Percentiles rank a stretch among this genome's conserved stretches.
These are phyloP conservation scores for Gymnoscopelus braueri DNA, from an alignment of 2,797 vertebrate species.

Conservation along the genomic window DNA sequence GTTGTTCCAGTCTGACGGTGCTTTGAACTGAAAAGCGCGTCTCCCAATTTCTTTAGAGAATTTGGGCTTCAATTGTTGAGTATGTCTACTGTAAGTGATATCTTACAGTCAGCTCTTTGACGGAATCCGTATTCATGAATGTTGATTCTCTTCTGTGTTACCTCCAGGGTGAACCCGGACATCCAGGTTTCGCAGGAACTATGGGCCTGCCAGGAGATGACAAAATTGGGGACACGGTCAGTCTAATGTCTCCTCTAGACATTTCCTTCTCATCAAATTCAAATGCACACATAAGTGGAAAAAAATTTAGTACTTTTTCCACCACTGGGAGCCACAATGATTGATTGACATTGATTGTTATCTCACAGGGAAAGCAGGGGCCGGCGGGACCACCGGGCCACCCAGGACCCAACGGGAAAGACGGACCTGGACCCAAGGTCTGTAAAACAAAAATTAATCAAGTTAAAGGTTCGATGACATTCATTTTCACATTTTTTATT, in stretches of 20 bases:
- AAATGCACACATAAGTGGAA: too few relatives aligned
- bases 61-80: too few relatives aligned
- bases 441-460: conserved; percentile 32
- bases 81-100: not conserved
- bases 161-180: conserved; percentile 85
- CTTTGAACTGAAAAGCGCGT: too few relatives aligned
- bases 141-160: conserved; percentile 31
- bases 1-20: too few relatives aligned
- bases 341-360: not conserved
- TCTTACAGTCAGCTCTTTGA: too few relatives aligned
- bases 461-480: too few relatives aligned
- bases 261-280: not conserved
- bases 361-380: conserved; percentile 85
- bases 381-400: conserved; percentile 85
- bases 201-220: conserved; percentile 82
- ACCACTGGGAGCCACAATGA: too few relatives aligned
- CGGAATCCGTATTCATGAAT: too few relatives aligned
- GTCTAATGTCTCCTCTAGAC: conserved; percentile 1
- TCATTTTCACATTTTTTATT: too few relatives aligned
- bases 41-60: too few relatives aligned
- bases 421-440: conserved; percentile 89
- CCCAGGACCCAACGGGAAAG: conserved; percentile 87
- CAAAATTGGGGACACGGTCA: conserved; percentile 90
- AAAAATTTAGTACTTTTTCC: too few relatives aligned
- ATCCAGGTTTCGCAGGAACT: conserved; percentile 82